Conservation (phyloP, 2,888 invertebrate species). For the Acrobasis consociella region DNA sequence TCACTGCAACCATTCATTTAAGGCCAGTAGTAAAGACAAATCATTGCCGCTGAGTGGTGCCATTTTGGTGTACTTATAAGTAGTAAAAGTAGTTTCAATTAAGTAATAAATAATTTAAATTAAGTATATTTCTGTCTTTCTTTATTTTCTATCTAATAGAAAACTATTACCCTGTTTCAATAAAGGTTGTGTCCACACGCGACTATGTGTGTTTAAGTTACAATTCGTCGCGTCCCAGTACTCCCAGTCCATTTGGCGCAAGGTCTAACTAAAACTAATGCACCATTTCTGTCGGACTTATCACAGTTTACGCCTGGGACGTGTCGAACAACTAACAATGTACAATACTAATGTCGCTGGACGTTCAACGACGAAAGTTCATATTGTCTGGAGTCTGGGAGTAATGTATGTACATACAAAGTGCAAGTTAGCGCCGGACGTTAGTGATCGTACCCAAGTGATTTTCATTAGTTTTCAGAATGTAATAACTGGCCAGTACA, state of each 20-base stretch:
- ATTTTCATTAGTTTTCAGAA: not conserved
- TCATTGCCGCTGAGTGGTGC: too few relatives aligned
- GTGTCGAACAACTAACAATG: slow-evolving; percentile 30
- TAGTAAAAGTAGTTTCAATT: too few relatives aligned
- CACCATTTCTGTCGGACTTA: slow-evolving; percentile 32
- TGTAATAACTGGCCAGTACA: not conserved
- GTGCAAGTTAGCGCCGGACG: not conserved
- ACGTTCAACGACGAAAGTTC: slow-evolving; percentile 25
- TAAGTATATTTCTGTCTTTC: too few relatives aligned
- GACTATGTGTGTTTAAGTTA: slow-evolving; percentile 27
- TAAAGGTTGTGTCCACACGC: slow-evolving; percentile 20
- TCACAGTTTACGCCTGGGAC: slow-evolving; percentile 34
- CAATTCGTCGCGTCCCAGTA: slow-evolving; percentile 27
- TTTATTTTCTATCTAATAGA: slow-evolving; percentile 21
- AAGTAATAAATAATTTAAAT: too few relatives aligned
- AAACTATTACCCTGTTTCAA: slow-evolving; percentile 19
- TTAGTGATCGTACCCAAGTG: not conserved
- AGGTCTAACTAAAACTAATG: slow-evolving; percentile 33
- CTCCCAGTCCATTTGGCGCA: slow-evolving; percentile 31
- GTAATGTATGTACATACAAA: slow-evolving; percentile 15
- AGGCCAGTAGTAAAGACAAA: not conserved
- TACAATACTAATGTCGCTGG: slow-evolving; percentile 33
- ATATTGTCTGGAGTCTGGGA: slow-evolving; percentile 7
- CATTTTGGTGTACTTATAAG: too few relatives aligned
- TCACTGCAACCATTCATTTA: not conserved